Evolutionary conservation across 2,113 vertebrate genomes (phyloP).

Genomic region (Nannospalax galili): DNA sequence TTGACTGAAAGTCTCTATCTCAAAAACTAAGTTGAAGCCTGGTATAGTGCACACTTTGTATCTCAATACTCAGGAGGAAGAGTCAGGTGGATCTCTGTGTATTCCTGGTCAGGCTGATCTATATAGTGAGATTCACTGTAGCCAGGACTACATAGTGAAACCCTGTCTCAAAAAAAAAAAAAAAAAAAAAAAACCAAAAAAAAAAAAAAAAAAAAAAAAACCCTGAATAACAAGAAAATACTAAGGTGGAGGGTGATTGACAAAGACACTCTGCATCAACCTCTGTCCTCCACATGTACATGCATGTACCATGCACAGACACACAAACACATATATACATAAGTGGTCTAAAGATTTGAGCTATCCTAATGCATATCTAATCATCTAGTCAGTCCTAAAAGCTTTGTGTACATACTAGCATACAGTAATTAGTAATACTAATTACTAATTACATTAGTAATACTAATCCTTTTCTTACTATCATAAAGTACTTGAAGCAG

Average conservation of each 20-base stretch:
- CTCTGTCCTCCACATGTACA: neutral
- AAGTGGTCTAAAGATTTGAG: neutral
- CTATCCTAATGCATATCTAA: neutral
- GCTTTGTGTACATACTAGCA: neutral
- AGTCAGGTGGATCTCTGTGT: neutral
- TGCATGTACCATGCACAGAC: neutral
- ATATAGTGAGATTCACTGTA: too few relatives aligned
- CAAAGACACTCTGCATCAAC: neutral
- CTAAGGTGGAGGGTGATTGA: neutral
- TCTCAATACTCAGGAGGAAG: neutral
- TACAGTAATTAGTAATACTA: too few relatives aligned
- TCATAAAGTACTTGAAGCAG: neutral
- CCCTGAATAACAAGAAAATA: too few relatives aligned
- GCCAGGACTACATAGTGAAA: neutral
- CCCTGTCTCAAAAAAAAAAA: neutral
- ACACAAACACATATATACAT: neutral
- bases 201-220: too few relatives aligned
- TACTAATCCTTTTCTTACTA: neutral
- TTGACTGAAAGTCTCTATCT: neutral
- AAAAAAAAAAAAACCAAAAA: too few relatives aligned
- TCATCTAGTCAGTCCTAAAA: neutral
- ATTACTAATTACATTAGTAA: too few relatives aligned
- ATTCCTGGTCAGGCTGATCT: neutral
- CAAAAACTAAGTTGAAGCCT: neutral
- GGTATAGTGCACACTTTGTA: neutral